These are phyloP conservation scores for Hipposideros larvatus DNA, from an alignment of 2,797 vertebrate species.

Conservation along the genomic window DNA sequence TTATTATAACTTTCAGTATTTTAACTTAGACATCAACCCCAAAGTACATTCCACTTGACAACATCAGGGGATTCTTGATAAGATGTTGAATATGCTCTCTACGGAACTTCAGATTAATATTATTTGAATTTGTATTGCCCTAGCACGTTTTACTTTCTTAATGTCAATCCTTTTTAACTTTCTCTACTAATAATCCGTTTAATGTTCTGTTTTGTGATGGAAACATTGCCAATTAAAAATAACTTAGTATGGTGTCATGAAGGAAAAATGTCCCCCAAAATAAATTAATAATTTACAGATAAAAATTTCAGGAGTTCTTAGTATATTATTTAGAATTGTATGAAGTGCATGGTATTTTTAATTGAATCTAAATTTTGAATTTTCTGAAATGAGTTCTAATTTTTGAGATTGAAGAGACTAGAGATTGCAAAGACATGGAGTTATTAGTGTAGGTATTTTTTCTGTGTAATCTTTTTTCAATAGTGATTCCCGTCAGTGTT, in stretches of 20 bases:
- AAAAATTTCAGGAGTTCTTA: slow-evolving; percentile 39
- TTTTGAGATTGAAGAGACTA: slow-evolving; percentile 49
- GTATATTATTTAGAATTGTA: not conserved
- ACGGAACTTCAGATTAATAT: slow-evolving; percentile 45
- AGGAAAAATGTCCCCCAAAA: slow-evolving; percentile 45
- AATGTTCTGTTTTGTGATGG: slow-evolving; percentile 18
- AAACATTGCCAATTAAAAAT: slow-evolving; percentile 8
- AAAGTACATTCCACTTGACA: slow-evolving; percentile 33
- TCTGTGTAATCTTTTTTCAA: not conserved
- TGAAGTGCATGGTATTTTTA: slow-evolving; percentile 36
- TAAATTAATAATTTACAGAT: slow-evolving; percentile 43
- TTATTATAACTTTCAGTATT: slow-evolving; percentile 19
- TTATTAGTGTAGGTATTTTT: slow-evolving; percentile 15
- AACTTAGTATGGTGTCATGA: not conserved
- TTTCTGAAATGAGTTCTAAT: slow-evolving; percentile 31
- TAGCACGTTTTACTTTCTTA: not conserved
- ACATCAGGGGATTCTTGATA: slow-evolving; percentile 11
- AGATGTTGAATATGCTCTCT: not conserved
- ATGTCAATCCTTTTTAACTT: not conserved
- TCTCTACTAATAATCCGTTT: slow-evolving; percentile 26
- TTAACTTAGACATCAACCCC: not conserved
- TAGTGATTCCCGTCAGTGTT: slow-evolving; percentile 29
- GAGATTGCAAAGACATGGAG: not conserved
- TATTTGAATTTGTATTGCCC: slow-evolving; percentile 46
- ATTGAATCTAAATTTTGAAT: slow-evolving; percentile 40